These are phyloP conservation scores for Stichopus chloronotus DNA, from an alignment of 35 echinoderm and acorn worm species.

Conservation along the genomic window DNA sequence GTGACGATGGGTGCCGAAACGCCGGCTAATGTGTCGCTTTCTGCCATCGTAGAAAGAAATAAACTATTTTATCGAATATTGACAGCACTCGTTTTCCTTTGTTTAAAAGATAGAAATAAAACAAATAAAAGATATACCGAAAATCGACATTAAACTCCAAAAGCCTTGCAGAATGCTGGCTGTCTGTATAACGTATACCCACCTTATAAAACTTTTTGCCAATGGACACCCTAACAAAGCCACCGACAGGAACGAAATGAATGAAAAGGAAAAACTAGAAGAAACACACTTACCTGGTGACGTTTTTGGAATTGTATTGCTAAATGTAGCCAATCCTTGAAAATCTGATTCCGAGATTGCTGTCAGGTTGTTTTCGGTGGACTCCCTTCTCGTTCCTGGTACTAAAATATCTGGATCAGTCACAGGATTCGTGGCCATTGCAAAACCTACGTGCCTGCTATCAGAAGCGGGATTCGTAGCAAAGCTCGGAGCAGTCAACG, in stretches of 20 bases:
- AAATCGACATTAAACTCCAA: neutral
- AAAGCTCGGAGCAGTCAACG: slow-evolving; percentile 45
- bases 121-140: neutral
- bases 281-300: slow-evolving; percentile 41
- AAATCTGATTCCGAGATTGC: slow-evolving; percentile 48
- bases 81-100: neutral
- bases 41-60: neutral
- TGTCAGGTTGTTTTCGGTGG: slow-evolving; percentile 35
- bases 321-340: slow-evolving; percentile 58
- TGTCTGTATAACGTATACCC: neutral
- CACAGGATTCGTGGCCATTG: slow-evolving; percentile 35
- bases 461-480: slow-evolving; percentile 23
- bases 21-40: no score
- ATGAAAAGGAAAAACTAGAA: neutral
- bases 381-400: slow-evolving; percentile 33
- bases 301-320: slow-evolving; percentile 55
- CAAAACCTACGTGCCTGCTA: slow-evolving; percentile 46
- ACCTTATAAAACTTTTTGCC: neutral
- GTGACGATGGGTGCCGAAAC: neutral
- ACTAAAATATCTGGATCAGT: slow-evolving; percentile 39
- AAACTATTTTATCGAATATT: neutral
- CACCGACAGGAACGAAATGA: neutral
- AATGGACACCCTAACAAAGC: neutral
- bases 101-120: neutral
- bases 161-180: neutral